These are phyloP conservation scores for Ambastaia sidthimunki DNA, from an alignment of 2,797 vertebrate genomes.

Conservation along the genomic window DNA sequence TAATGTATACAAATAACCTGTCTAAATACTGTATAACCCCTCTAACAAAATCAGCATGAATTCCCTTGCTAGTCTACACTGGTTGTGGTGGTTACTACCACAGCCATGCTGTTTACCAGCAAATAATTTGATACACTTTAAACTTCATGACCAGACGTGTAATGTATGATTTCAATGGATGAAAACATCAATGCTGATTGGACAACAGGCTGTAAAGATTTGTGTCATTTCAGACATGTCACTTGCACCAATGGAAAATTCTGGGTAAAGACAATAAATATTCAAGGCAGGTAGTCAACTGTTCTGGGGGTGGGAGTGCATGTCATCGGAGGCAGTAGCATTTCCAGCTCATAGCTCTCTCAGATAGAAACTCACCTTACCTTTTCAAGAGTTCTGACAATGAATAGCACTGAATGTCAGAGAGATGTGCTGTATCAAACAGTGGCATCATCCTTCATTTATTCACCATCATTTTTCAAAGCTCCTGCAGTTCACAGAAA, in stretches of 20 bases:
- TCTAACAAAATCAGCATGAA: no score
- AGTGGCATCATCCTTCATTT: constrained; percentile 45
- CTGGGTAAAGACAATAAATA: constrained; percentile 59
- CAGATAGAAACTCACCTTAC: constrained; percentile 59
- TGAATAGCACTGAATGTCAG: constrained; percentile 14
- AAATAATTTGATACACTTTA: no score
- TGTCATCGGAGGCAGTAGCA: no score
- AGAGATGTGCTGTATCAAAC: not conserved
- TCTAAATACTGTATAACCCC: no score
- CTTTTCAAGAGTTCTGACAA: constrained; percentile 16
- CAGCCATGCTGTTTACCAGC: no score
- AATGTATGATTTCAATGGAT: no score
- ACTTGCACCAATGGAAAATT: not conserved
- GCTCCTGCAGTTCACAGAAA: constrained; percentile 60
- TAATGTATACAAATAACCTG: no score
- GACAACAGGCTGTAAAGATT: no score
- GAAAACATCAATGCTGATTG: no score
- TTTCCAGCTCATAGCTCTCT: constrained; percentile 42
- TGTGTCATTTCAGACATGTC: not conserved
- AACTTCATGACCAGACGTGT: no score
- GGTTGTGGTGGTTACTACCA: no score
- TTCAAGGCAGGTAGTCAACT: constrained; percentile 51
- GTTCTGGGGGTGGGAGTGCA: not conserved
- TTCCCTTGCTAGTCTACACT: no score
- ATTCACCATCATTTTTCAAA: not conserved